Conservation (phyloP, 1,140 invertebrate genomes). For the Drosophila ananassae region DNA sequence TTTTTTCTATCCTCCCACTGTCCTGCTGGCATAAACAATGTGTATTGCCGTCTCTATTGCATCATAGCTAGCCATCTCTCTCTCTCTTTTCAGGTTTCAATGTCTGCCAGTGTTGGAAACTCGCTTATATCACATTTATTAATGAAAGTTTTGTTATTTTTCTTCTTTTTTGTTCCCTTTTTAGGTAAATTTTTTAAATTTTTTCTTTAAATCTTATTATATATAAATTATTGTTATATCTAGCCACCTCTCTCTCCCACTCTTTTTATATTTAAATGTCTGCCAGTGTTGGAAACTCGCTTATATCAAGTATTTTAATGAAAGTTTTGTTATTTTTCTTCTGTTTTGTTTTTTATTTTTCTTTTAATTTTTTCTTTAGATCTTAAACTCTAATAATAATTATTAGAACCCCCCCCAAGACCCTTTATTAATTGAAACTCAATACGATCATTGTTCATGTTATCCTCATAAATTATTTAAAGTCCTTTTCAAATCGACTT, state of each 20-base stretch:
- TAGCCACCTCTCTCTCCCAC: too few species aligned
- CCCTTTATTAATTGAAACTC: slow-evolving; percentile 13
- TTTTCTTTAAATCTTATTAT: too few species aligned
- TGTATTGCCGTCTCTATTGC: not conserved
- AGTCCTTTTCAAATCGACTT: slow-evolving; percentile 7
- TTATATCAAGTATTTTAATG: slow-evolving; percentile 47
- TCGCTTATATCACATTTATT: slow-evolving; percentile 47
- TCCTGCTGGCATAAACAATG: slow-evolving; percentile 53
- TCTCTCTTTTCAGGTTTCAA: not conserved
- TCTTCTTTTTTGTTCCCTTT: too few species aligned
- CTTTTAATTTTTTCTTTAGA: too few species aligned
- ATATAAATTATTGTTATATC: too few species aligned
- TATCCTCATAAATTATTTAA: slow-evolving; percentile 34
- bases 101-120: slow-evolving; percentile 53
- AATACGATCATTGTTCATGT: slow-evolving; percentile 18
- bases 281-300: slow-evolving; percentile 45
- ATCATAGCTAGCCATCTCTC: not conserved
- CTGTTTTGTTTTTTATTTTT: too few species aligned
- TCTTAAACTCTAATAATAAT: too few species aligned
- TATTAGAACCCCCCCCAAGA: not conserved
- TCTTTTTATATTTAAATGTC: slow-evolving; percentile 16
- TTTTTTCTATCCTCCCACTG: slow-evolving; percentile 1
- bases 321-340: slow-evolving; percentile 7
- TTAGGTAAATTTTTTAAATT: too few species aligned
- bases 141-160: slow-evolving; percentile 17